Evolutionary conservation across 2,888 invertebrate species (phyloP), one percentile per base, ranked within the genome.

Genomic region (Deilephila porcellus): DNA sequence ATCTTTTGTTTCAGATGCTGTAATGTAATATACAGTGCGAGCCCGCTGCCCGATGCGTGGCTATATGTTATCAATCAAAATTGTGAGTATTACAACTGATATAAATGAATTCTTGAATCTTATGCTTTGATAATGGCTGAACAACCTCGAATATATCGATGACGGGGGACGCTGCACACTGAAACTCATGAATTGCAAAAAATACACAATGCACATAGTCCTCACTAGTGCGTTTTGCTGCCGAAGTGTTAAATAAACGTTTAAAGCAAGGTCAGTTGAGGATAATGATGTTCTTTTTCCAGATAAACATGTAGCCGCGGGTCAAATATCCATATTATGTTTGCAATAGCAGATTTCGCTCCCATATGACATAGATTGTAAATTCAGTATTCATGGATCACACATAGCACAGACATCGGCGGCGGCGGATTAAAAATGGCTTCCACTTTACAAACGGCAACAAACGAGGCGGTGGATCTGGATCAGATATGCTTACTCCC

Each of bases 1-100:
- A 87, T 81, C 83, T 83, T 88, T 90, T 87, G 86, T 90, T 89
- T 89, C 81, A 78, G 85, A 85, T 87, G 81, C 86, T 89, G 85
- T 86, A 83, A 88, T 87, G 86, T 93, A 91, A 92, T 92, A 92
- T 91, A 91, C 91, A 89, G 89, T 86, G 87, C 84, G 81, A 83
- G 85, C 85, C 82, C 82, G 78, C 80, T 81, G 81, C 83, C 85
- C 84, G 81, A 88, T 88, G 86, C 82, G 79, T 79, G 85, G 84
- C 82, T 85, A 85, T 86, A 86, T 87, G 83, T 88, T 91, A 88
- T 86, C 79, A 79, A 83, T 82, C 81, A 81, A 84, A 86, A 84
- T 86, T 83, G 92, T 92, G 80, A 91, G 90, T 91, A 87, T 85
- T 83, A 77, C 75, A 77, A 79, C 76, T 74, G 73, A 72, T 37